Evolutionary conservation across 2,888 invertebrate genomes (phyloP), one percentile per base, ranked within the genome.

Genomic region (Arctia plantaginis): DNA sequence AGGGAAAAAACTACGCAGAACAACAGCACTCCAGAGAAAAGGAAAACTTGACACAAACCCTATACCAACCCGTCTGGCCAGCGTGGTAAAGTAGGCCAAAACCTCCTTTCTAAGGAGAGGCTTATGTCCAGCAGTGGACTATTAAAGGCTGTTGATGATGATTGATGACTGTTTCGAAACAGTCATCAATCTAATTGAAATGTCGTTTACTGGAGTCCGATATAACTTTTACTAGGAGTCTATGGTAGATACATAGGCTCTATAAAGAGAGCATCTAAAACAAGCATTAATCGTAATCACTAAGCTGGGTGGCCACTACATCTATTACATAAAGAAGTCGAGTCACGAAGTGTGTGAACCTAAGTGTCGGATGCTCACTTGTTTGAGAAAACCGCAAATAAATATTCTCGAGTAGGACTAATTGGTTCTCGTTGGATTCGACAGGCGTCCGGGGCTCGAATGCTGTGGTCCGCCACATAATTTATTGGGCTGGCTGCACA

Each of bases 381-480:
- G 91, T 93, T 93, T 90, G 91, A 91, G 92, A 89, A 90, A 91
- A 92, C 94, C 93, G 93, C 94, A 94, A 94, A 95, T 95, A 95
- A 95, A 95, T 95, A 95, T 94, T 92, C 92, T 88, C 88, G 88
- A 89, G 89, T 87, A 88, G 91, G 93, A 95, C 95, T 95, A 95
- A 95, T 95, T 94, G 94, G 94, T 93, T 93, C 92, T 93, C 92
- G 93, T 91, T 92, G 93, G 93, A 92, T 91, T 93, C 93, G 93
- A 93, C 94, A 92, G 92, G 88, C 91, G 91, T 90, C 90, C 92
- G 91, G 90, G 85, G 85, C 88, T 87, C 86, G 86, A 85, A 71
- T 87, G 85, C 86, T 89, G 92, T 89, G 94, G 93, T 89, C 89
- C 86, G 86, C 94, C 94, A 90, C 93, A 91, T 93, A 94, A 95